phyloP scores from a whole-genome alignment of 1,140 invertebrate genomes.

The Diprion similis region DNA sequence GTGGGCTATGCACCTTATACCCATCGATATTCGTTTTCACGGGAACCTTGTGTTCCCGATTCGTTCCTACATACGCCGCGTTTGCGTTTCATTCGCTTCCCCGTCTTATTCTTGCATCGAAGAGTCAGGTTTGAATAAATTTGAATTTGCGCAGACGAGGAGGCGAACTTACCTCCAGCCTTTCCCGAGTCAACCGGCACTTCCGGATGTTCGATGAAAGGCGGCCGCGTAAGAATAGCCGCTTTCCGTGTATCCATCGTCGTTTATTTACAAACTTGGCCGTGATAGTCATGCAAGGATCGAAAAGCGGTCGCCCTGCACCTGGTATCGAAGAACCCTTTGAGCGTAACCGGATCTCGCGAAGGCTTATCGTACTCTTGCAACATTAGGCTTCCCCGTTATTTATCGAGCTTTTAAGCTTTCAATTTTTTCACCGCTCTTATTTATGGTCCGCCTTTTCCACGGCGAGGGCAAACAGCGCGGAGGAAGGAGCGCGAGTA shows the following conservation, averaged over 20 bases:
- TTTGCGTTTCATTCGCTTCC: neutral
- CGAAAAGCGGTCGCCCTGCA: neutral
- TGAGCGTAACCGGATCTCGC: constrained; percentile 19
- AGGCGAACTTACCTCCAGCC: neutral
- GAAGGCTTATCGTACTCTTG: constrained; percentile 59
- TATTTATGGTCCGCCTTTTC: constrained; percentile 25
- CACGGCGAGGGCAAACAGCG: constrained; percentile 15
- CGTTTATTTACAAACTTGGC: neutral
- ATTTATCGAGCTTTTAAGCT: constrained; percentile 48
- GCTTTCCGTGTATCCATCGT: neutral
- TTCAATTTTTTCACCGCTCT: constrained; percentile 39
- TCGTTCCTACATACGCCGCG: neutral
- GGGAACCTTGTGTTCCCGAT: neutral
- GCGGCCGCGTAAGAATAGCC: neutral
- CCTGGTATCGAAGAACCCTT: constrained; percentile 7
- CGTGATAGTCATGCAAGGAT: no score
- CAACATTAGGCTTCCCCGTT: constrained; percentile 58
- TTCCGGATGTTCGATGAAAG: neutral
- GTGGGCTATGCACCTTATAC: no score
- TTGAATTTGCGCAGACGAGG: neutral
- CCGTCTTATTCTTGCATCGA: neutral
- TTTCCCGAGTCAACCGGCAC: neutral
- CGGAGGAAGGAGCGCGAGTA: constrained; percentile 13
- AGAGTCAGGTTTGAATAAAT: neutral
- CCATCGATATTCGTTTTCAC: neutral